phyloP scores from a whole-genome alignment of 2,113 vertebrate genomes.

The Crocuta crocuta region DNA sequence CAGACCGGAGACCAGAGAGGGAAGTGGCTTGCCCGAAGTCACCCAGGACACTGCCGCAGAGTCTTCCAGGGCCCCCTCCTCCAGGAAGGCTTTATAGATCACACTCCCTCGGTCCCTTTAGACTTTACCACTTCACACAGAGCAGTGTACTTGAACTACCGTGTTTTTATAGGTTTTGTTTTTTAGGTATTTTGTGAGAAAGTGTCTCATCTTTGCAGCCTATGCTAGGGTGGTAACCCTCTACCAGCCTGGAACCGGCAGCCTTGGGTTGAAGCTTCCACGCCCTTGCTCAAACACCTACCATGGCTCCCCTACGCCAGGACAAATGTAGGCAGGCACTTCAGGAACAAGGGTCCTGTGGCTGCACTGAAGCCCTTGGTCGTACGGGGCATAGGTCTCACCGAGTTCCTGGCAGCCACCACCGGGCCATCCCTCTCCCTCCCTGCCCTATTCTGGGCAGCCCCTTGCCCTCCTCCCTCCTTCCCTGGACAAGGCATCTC shows the following conservation, averaged over 20 bases:
- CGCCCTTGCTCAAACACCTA: not conserved
- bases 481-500: not conserved
- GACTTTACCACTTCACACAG: not conserved
- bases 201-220: not conserved
- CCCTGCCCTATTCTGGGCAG: too few species aligned
- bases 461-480: not conserved
- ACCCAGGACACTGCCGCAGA: not conserved
- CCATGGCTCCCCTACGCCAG: not conserved
- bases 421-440: not conserved
- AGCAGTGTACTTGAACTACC: not conserved
- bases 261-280: not conserved
- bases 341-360: rapidly evolving
- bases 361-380: not conserved
- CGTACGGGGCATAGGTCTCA: not conserved
- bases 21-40: not conserved
- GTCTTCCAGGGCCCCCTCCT: not conserved
- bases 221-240: not conserved
- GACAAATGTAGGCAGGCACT: not conserved
- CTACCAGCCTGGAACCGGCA: not conserved
- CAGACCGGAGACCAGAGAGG: not conserved
- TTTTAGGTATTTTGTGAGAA: not conserved
- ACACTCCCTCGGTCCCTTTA: not conserved
- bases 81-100: not conserved
- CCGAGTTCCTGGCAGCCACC: not conserved
- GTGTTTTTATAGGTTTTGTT: not conserved